A percentile compares a stretch with the other conserved stretches of the same genome.
Conservation (phyloP, 2,113 vertebrate species). For the Notarius quadriscutis region DNA sequence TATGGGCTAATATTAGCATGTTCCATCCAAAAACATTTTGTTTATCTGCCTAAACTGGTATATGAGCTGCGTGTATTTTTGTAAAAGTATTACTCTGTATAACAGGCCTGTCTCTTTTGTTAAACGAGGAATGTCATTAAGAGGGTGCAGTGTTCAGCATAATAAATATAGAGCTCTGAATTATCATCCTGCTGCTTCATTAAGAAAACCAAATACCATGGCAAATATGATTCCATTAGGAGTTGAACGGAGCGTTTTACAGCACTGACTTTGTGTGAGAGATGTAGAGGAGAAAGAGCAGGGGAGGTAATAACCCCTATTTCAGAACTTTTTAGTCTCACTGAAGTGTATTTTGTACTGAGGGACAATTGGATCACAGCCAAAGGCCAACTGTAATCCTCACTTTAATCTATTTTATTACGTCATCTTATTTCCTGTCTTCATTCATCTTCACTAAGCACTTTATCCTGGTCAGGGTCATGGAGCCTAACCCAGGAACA, state of each 20-base stretch:
- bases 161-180: constrained; percentile 5
- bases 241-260: constrained; percentile 7
- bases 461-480: constrained; percentile 23
- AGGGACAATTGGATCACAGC: constrained; percentile 29
- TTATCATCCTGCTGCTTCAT: constrained; percentile 7
- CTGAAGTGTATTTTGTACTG: constrained; percentile 8
- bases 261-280: constrained; percentile 5
- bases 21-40: neutral
- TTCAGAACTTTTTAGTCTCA: neutral
- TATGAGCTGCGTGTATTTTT: constrained; percentile 2
- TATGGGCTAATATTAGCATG: constrained; percentile 41
- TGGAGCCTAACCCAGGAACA: neutral
- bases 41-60: constrained; percentile 29
- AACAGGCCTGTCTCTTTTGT: neutral
- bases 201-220: constrained; percentile 17
- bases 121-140: constrained; percentile 16
- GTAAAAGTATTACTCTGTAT: constrained; percentile 18
- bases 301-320: constrained; percentile 16
- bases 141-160: neutral
- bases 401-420: constrained; percentile 27
- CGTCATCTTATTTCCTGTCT: constrained; percentile 8
- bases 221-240: constrained; percentile 11
- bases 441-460: constrained; percentile 13
- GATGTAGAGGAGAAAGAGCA: neutral
- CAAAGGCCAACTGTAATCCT: constrained; percentile 31